Evolutionary conservation across 2,797 vertebrate species (phyloP), one percentile per base, ranked within the genome.

Genomic region (Parauchenoglanis punctatus): DNA sequence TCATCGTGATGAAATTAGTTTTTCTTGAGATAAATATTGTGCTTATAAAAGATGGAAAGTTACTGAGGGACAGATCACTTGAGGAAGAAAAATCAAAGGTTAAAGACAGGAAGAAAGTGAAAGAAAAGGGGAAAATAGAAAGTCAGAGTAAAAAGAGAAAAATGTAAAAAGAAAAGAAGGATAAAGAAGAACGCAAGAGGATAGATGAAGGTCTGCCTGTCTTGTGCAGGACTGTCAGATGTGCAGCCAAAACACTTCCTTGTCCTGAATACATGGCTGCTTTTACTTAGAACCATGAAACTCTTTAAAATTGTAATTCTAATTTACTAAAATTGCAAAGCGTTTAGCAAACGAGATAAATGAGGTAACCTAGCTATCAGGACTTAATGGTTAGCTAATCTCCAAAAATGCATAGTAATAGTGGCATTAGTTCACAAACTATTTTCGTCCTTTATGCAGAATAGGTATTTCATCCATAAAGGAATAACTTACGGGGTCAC

Each of bases 401-500:
- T 46, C 13, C 25, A 28, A 46, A 52, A 75, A 49, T 13, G 4
- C 10, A 40, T 7, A 54, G 49, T 18, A 15, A 77, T 15, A 8
- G 49, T 31, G 17, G n/a, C 3, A 3, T 78, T 28, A 20, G n/a
- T n/a, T 54, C 76, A 78, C 28, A 11, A 20, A 78, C 0, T 20
- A n/a, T 31, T 56, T 28, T 18, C 3, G 68, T 20, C 40, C 6
- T 31, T 35, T 35, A 52, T 1, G 46, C 12, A 35, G 35, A 78
- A 78, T 23, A 23, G 4, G 13, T 1, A 61, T 81, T 58, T 44
- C 58, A 58, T 59, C 20, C 2, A 54, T 35, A 20, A 77, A 52
- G 13, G 31, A 75, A 17, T 0, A 25, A 93, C 94, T 94, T 92
- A 96, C 95, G 90, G 89, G 15, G 90, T 87, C 31, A 93, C 88